A percentile compares a stretch with the other conserved stretches of the same genome.
phyloP scores from a whole-genome alignment of 2,113 vertebrate species.

The Dissostichus mawsoni region DNA sequence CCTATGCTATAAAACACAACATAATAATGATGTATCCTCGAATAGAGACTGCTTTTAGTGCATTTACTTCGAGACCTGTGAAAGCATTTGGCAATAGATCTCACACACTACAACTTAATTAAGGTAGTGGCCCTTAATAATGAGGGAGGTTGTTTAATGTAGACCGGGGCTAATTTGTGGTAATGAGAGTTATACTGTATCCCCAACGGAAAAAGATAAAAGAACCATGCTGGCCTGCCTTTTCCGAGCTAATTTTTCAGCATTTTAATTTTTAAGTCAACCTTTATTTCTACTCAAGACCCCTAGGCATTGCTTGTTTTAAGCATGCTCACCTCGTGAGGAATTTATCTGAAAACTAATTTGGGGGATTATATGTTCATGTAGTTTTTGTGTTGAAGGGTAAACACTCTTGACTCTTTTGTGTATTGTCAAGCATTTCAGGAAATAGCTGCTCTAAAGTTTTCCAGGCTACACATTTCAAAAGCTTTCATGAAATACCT shows the following conservation, averaged over 20 bases:
- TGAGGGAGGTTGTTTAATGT: constrained; percentile 46
- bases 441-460: not conserved
- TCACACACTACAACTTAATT: constrained; percentile 39
- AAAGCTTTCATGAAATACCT: not conserved
- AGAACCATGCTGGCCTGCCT: constrained; percentile 2
- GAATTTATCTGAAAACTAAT: constrained; percentile 1
- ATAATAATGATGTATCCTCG: constrained; percentile 34
- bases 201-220: constrained; percentile 5
- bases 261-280: constrained; percentile 43
- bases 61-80: constrained; percentile 11
- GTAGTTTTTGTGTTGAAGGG: not conserved
- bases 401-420: not conserved
- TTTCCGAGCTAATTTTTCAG: not conserved
- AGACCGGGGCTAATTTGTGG: constrained; percentile 50
- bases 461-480: not conserved
- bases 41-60: constrained; percentile 15
- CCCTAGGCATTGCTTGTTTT: not conserved
- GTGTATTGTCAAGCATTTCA: not conserved
- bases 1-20: constrained; percentile 8
- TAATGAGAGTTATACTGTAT: constrained; percentile 42
- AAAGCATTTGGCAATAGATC: constrained; percentile 32
- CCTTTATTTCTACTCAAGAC: constrained; percentile 15
- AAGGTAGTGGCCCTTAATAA: constrained; percentile 54
- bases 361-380: not conserved
- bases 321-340: constrained; percentile 1